Conservation (phyloP, 2,797 vertebrate species). For the Periophthalmus magnuspinnatus region DNA sequence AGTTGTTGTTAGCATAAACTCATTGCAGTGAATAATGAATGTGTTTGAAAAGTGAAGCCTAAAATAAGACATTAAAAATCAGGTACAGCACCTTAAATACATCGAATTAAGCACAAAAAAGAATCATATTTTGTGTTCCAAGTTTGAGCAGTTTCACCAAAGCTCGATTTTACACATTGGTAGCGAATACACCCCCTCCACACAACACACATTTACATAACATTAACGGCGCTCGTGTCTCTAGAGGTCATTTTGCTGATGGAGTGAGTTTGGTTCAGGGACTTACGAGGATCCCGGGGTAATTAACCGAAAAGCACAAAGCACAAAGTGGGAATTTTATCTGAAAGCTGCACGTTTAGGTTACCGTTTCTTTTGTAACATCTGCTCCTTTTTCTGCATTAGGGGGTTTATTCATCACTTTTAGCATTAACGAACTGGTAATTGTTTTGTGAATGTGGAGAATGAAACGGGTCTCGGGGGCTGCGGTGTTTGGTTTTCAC, state of each 20-base stretch:
- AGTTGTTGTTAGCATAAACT: no score
- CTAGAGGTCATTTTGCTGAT: conserved; percentile 61
- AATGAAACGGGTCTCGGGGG: conserved; percentile 50
- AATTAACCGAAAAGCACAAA: conserved; percentile 74
- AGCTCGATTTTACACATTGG: conserved; percentile 17
- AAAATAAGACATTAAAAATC: no score
- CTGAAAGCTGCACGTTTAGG: conserved; percentile 73
- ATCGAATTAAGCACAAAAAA: neutral
- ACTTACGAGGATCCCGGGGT: conserved; percentile 53
- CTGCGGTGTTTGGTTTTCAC: conserved; percentile 27
- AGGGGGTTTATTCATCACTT: conserved; percentile 72
- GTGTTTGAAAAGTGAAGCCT: no score
- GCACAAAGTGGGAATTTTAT: conserved; percentile 64
- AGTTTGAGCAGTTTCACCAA: neutral
- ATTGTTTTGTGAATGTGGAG: conserved; percentile 51
- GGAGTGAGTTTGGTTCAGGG: conserved; percentile 61
- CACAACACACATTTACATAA: conserved; percentile 40
- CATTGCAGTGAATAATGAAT: no score
- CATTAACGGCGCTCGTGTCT: conserved; percentile 69
- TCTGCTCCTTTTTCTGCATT: conserved; percentile 47
- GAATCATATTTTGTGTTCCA: neutral
- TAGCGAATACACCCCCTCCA: conserved; percentile 37
- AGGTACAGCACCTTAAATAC: neutral
- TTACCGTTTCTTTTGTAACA: conserved; percentile 46
- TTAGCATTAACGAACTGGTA: conserved; percentile 60